Conservation (phyloP, 2,888 invertebrate species). For the Zhengitettix transpicula region DNA sequence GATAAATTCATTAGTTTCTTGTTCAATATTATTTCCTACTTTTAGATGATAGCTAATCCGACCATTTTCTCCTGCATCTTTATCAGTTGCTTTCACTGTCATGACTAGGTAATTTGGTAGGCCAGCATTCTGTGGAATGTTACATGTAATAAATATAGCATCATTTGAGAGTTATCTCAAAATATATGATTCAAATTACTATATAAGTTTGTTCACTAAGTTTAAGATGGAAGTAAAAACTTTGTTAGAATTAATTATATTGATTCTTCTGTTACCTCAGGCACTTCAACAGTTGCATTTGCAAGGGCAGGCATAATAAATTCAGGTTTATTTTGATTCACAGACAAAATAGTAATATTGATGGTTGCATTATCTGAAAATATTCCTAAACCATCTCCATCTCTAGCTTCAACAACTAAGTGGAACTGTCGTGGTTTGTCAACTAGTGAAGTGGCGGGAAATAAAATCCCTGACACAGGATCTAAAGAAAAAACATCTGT, state of each 20-base stretch:
- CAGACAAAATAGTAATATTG: constrained; percentile 56
- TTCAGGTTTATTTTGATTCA: constrained; percentile 66
- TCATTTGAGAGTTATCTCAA: no score
- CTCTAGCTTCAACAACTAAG: constrained; percentile 57
- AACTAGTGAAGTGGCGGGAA: constrained; percentile 52
- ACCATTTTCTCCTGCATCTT: constrained; percentile 70
- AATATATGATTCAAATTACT: constrained; percentile 1
- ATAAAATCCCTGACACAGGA: constrained; percentile 61
- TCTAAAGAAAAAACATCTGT: constrained; percentile 61
- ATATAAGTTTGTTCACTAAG: neutral
- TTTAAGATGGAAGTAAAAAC: neutral
- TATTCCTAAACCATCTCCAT: constrained; percentile 49
- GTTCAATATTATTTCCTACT: constrained; percentile 55
- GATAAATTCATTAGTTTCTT: constrained; percentile 66
- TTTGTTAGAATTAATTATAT: neutral
- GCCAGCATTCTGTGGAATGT: constrained; percentile 44
- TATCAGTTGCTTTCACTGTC: constrained; percentile 66
- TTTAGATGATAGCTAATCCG: constrained; percentile 69
- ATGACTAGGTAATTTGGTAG: constrained; percentile 59
- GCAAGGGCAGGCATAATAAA: constrained; percentile 61
- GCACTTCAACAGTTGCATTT: constrained; percentile 62
- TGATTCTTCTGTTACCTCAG: constrained; percentile 42
- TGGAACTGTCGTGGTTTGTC: constrained; percentile 42
- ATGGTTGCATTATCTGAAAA: constrained; percentile 52
- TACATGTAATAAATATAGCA: neutral